Base-by-base conservation (phyloP, 1,140 invertebrate genomes). In the Matsumurasca onukii region DNA sequence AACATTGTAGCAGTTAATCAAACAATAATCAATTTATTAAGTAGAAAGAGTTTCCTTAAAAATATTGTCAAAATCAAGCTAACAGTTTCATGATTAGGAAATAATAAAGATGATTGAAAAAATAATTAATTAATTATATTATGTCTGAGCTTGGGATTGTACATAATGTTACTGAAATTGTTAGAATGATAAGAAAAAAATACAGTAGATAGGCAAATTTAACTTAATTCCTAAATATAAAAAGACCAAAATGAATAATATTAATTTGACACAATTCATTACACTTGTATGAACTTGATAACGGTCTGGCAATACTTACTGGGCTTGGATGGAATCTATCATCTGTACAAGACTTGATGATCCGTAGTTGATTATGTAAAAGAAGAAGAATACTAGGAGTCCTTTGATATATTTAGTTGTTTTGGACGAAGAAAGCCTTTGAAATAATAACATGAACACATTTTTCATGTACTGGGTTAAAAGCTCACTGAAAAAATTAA, bases 371-470 rank as follows among this genome's bases (percentile, higher is more conserved):
- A 92, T 86, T 3, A 88, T 84, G 80, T 91, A 98, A 69, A 94
- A 86, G 52, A 86, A 90, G 74, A 98, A 91, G 82, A 98, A 98
- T 0, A 95, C 90, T 49, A 98, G 88, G 0, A 98, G 82, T 69
- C 90, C 88, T 77, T 91, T 91, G 1, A 98, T 86, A 79, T 90
- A 98, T 82, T 98, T 98, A 0, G 93, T 92, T 0, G 97, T 98
- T 82, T 97, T 98, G 0, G 92, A 94, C 0, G 90, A 92, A 2
- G 92, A 91, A 39, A 98, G 81, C 70, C 96, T 83, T 82, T 95
- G 93, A 79, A 99, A 98, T 3, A 98, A 81, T 57, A 98, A 77
- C 1, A 94, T 83, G 77, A 98, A 96, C 57, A 98, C 87, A 82
- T 97, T 92, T 76, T 92, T 93, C 75, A 94, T 85, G 76, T 88